Percentiles rank a stretch among this genome's conserved stretches.
phyloP scores from a whole-genome alignment of 2,888 invertebrate species.

The Pammene aurita region DNA sequence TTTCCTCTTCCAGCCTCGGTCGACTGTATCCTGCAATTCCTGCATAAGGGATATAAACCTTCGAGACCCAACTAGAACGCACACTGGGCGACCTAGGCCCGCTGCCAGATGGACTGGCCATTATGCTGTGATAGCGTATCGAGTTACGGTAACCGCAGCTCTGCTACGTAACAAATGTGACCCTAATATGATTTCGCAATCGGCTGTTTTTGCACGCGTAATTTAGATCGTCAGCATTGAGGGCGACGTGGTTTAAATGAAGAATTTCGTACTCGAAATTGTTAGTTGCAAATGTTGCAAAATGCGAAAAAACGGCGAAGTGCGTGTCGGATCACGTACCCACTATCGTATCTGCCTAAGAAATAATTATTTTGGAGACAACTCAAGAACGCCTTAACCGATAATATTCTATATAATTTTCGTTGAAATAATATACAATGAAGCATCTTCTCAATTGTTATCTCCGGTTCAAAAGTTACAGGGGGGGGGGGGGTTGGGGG shows the following conservation, averaged over 20 bases:
- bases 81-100: constrained; percentile 51
- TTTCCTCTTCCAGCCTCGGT: too few species aligned
- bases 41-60: background rate
- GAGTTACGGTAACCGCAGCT: constrained; percentile 30
- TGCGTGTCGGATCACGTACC: too few species aligned
- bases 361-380: too few species aligned
- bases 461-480: too few species aligned
- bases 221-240: constrained; percentile 25
- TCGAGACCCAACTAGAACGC: background rate
- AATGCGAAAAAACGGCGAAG: too few species aligned
- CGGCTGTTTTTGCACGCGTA: constrained; percentile 25
- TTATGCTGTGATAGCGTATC: constrained; percentile 36
- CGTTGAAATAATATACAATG: too few species aligned
- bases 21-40: too few species aligned
- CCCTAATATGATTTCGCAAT: constrained; percentile 41
- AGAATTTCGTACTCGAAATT: constrained; percentile 17
- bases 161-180: constrained; percentile 36
- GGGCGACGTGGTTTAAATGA: constrained; percentile 25
- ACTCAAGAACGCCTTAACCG: too few species aligned
- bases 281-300: constrained; percentile 9
- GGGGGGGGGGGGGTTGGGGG: too few species aligned
- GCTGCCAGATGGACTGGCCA: constrained; percentile 49
- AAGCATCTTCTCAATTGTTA: too few species aligned
- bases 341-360: too few species aligned
- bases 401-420: too few species aligned